Conservation (phyloP, 2,797 vertebrate genomes). For the Hemibagrus guttatus region DNA sequence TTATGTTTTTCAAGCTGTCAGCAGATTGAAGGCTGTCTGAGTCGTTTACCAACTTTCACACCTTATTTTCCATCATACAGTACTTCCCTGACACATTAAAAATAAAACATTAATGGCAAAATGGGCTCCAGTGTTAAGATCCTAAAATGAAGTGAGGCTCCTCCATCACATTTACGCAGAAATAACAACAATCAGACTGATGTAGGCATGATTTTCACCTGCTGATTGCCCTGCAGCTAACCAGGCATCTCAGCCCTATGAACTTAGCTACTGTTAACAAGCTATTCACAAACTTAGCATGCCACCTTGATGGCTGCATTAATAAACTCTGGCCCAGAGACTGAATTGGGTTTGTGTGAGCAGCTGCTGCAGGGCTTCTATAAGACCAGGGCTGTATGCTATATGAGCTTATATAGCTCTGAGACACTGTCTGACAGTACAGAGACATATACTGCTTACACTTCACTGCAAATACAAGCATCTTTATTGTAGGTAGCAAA, state of each 20-base stretch:
- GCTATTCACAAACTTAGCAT: slow-evolving; percentile 55
- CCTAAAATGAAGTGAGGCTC: slow-evolving; percentile 2
- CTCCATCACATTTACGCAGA: slow-evolving; percentile 19
- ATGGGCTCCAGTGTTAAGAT: neutral
- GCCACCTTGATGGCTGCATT: slow-evolving; percentile 46
- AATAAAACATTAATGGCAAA: neutral
- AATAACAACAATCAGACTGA: slow-evolving; percentile 28
- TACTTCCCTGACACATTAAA: neutral
- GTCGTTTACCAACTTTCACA: neutral
- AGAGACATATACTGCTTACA: slow-evolving; percentile 3
- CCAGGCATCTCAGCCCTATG: slow-evolving; percentile 23
- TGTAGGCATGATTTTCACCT: slow-evolving; percentile 34
- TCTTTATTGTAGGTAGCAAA: neutral
- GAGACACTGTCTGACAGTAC: slow-evolving; percentile 3
- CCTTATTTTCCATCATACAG: neutral
- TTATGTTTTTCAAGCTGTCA: neutral
- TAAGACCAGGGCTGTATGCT: slow-evolving; percentile 29
- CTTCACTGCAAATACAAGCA: neutral
- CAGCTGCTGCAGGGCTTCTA: slow-evolving; percentile 13
- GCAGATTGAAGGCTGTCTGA: neutral
- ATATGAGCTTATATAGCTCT: neutral
- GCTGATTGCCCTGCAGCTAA: slow-evolving; percentile 29
- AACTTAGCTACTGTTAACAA: slow-evolving; percentile 54
- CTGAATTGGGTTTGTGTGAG: slow-evolving; percentile 23
- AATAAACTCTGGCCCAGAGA: slow-evolving; percentile 41